A percentile compares a stretch with the other conserved stretches of the same genome.
phyloP scores from a whole-genome alignment of 1,140 invertebrate species.

The Tetramorium alpestre region DNA sequence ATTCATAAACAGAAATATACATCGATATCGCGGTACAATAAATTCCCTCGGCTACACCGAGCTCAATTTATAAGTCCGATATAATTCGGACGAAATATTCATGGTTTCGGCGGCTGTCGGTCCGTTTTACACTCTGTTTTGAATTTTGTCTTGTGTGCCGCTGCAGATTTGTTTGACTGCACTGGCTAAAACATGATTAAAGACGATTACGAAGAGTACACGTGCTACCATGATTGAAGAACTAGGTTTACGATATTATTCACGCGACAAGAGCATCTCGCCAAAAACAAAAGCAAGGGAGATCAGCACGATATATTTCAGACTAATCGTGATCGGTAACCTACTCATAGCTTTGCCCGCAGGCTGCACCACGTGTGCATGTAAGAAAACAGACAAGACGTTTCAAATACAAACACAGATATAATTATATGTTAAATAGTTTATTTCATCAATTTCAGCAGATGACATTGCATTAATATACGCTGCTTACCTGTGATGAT shows the following conservation, averaged over 20 bases:
- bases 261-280: conserved; percentile 24
- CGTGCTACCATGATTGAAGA: background rate
- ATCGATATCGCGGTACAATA: background rate
- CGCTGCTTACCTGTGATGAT: conserved; percentile 29
- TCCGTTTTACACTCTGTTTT: conserved; percentile 67
- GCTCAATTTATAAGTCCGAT: background rate
- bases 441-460: conserved; percentile 24
- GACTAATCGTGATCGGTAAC: conserved; percentile 45
- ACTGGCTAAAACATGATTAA: conserved; percentile 65
- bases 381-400: conserved; percentile 56
- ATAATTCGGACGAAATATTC: conserved; percentile 23
- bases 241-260: background rate
- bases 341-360: conserved; percentile 63
- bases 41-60: background rate
- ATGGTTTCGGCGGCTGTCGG: conserved; percentile 73
- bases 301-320: conserved; percentile 3
- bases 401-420: conserved; percentile 56
- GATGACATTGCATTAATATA: background rate
- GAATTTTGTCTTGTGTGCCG: conserved; percentile 46
- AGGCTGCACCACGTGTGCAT: conserved; percentile 67
- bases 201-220: conserved; percentile 20
- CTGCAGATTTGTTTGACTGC: conserved; percentile 67
- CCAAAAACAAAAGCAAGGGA: background rate
- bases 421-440: background rate
- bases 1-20: conserved; percentile 58